phyloP scores from a whole-genome alignment of 2,113 vertebrate genomes.

The Cranoglanis bouderius region DNA sequence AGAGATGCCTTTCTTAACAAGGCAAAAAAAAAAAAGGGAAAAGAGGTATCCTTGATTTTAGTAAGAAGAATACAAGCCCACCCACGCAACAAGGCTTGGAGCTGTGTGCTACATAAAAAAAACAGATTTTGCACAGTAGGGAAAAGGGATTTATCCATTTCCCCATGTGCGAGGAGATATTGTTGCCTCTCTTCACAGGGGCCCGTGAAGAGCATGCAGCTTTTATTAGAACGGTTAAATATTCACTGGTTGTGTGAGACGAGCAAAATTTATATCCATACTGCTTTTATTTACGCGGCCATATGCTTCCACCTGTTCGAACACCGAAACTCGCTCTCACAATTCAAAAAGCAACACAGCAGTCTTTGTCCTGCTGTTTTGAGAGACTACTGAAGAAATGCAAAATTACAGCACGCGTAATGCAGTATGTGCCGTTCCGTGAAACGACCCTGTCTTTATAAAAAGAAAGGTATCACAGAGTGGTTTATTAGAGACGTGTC shows the following conservation, averaged over 20 bases:
- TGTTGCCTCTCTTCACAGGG: slow-evolving; percentile 78
- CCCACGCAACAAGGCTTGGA: slow-evolving; percentile 49
- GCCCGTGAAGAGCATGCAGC: slow-evolving; percentile 80
- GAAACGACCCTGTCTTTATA: background rate
- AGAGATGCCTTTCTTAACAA: slow-evolving; percentile 57
- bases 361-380: background rate
- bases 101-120: slow-evolving; percentile 44
- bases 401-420: background rate
- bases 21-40: slow-evolving; percentile 42
- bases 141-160: slow-evolving; percentile 63
- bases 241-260: slow-evolving; percentile 86
- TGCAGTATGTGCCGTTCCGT: background rate
- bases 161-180: slow-evolving; percentile 81
- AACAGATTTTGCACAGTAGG: slow-evolving; percentile 51
- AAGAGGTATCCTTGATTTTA: slow-evolving; percentile 44
- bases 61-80: slow-evolving; percentile 45
- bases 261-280: slow-evolving; percentile 81
- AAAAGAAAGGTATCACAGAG: background rate
- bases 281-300: slow-evolving; percentile 33
- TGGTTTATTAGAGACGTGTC: slow-evolving; percentile 7
- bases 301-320: slow-evolving; percentile 12
- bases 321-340: background rate
- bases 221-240: slow-evolving; percentile 95
- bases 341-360: background rate
- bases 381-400: background rate